Evolutionary conservation across 1,140 invertebrate species (phyloP).

Genomic region (Aleiodes sp.): DNA sequence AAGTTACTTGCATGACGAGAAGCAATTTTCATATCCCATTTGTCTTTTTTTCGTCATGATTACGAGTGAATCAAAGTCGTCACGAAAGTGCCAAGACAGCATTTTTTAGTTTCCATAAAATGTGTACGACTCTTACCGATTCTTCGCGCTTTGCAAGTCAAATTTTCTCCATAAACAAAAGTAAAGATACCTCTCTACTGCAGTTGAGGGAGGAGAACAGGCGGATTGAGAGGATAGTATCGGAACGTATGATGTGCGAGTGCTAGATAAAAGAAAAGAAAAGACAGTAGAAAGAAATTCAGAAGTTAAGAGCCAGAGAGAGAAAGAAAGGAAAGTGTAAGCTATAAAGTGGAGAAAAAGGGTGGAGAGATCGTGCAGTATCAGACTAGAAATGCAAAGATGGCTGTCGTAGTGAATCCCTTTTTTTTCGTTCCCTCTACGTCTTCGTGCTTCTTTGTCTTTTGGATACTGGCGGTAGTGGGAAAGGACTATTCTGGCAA

Average conservation of each 20-base stretch:
- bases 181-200: not conserved
- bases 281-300: conserved; percentile 20
- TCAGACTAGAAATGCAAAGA: conserved; percentile 45
- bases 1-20: too few species aligned
- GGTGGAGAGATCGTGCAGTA: conserved; percentile 32
- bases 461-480: not conserved
- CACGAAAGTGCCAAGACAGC: conserved; percentile 14
- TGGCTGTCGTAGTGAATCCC: conserved; percentile 41
- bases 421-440: conserved; percentile 19
- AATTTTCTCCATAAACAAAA: conserved; percentile 53
- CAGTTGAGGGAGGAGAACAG: too few species aligned
- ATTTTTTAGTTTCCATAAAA: conserved; percentile 5
- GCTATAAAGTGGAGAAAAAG: conserved; percentile 28
- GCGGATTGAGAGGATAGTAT: not conserved
- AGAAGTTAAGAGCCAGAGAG: not conserved
- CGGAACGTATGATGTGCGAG: not conserved
- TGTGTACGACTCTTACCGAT: not conserved
- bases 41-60: not conserved
- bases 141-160: conserved; percentile 57
- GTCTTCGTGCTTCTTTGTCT: conserved; percentile 45
- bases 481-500: conserved; percentile 43
- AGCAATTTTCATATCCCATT: too few species aligned
- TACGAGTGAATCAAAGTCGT: not conserved
- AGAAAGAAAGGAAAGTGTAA: not conserved
- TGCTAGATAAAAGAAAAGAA: conserved; percentile 15